Percentiles rank a stretch among this genome's conserved stretches.
Conservation (phyloP, 2,797 vertebrate species). For the Centropyge bicolor region DNA sequence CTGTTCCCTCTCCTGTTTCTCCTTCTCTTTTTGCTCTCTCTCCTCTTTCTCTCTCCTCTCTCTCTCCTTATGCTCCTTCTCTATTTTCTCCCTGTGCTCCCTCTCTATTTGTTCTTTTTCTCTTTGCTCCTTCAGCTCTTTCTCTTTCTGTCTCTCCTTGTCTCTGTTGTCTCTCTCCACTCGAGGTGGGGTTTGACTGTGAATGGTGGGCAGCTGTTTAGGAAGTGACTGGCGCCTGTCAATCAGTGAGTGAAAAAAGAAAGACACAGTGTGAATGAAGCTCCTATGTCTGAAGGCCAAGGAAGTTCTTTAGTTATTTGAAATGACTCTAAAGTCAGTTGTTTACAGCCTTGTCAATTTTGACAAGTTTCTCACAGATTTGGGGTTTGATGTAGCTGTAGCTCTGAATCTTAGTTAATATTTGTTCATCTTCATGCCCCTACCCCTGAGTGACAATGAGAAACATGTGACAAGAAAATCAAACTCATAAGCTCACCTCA, state of each 20-base stretch:
- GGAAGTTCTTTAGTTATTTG: neutral
- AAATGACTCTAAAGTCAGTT: neutral
- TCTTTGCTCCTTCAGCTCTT: conserved; percentile 56
- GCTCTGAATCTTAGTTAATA: neutral
- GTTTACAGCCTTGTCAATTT: too few relatives aligned
- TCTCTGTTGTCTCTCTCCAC: conserved; percentile 74
- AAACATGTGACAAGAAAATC: neutral
- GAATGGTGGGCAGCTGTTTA: conserved; percentile 82
- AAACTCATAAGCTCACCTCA: conserved; percentile 82
- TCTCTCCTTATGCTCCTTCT: conserved; percentile 42
- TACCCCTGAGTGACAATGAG: neutral
- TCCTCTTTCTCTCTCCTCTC: conserved; percentile 40
- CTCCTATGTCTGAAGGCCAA: neutral
- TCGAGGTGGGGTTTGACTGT: conserved; percentile 76
- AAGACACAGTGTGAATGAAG: neutral
- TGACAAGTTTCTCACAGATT: neutral
- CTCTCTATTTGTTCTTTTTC: conserved; percentile 19
- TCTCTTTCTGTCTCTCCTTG: conserved; percentile 59
- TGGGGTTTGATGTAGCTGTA: neutral
- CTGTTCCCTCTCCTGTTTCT: conserved; percentile 40
- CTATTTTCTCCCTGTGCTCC: conserved; percentile 46
- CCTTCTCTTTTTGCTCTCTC: conserved; percentile 12
- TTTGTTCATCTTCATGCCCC: neutral
- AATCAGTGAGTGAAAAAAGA: conserved; percentile 11
- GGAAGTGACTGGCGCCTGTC: conserved; percentile 89